Evolutionary conservation across 2,888 invertebrate species (phyloP), one percentile per base, ranked within the genome.

Genomic region (Ferrisia virgata): DNA sequence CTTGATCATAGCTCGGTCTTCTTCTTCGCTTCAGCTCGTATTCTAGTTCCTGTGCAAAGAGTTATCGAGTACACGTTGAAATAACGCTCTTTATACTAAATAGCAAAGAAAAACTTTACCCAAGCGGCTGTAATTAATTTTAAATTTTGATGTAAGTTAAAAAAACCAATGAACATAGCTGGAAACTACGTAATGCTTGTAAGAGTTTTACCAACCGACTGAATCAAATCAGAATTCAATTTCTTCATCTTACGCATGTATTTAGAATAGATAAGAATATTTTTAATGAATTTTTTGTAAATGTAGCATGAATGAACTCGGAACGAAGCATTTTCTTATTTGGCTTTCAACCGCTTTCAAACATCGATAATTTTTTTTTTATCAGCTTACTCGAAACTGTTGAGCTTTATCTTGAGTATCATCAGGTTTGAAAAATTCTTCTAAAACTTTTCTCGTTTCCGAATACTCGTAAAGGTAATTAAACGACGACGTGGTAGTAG

Each of bases 391-490:
- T 40, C 85, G 85, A 33, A 86, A 86, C 53, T 85, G 85, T 76
- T 85, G 84, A 78, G 58, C 36, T 64, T 85, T 85, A 8, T 86
- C 85, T 53, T 85, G 85, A 43, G 82, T 82, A 28, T 85, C 80
- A 40, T 80, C 86, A 36, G 93, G 92, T 79, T 94, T 93, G 90
- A 96, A 96, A 90, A 96, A 96, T 89, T 96, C 96, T 88, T 96
- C 96, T 69, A 96, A 90, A 78, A 96, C 96, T 90, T 96, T 96
- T 86, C 96, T 91, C 31, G 96, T 96, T 89, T 96, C 96, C 0
- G 96, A 96, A 89, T 96, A 96, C 89, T 96, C 96, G 89, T 96
- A 96, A 86, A 96, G 89, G 89, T 96, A 96, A 90, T 96, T 95
- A 88, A 95, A 95, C 43, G 95, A 94, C 82, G 94, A 90, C 88